Evolutionary conservation across 2,888 invertebrate species (phyloP).

Genomic region (Erynnis tages): DNA sequence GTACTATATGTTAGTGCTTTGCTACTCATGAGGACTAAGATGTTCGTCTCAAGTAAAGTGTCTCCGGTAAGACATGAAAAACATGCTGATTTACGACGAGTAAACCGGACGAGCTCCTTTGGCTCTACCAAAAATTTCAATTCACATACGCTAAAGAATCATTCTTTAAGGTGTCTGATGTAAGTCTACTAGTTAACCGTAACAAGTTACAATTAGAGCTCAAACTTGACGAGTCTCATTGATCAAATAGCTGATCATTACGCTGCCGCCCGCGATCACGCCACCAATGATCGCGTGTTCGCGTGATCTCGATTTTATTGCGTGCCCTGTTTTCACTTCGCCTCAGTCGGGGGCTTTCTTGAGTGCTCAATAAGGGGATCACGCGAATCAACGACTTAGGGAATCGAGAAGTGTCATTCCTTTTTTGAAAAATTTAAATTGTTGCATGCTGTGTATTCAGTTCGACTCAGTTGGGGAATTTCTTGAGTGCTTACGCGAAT

Average conservation of each 20-base stretch:
- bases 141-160: no score
- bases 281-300: slow-evolving; percentile 60
- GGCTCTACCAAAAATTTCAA: no score
- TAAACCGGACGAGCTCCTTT: no score
- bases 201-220: slow-evolving; percentile 4
- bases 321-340: slow-evolving; percentile 67
- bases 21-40: no score
- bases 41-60: no score
- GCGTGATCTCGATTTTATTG: slow-evolving; percentile 58
- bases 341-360: slow-evolving; percentile 55
- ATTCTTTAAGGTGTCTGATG: no score
- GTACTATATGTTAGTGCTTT: no score
- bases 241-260: slow-evolving; percentile 39
- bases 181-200: no score
- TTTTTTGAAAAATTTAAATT: neutral
- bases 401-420: neutral
- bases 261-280: slow-evolving; percentile 41
- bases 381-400: slow-evolving; percentile 37
- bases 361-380: slow-evolving; percentile 70
- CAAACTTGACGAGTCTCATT: slow-evolving; percentile 32
- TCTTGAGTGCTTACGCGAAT: slow-evolving; percentile 65
- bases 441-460: neutral
- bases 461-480: slow-evolving; percentile 48
- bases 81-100: no score
- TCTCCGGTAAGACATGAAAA: no score